Evolutionary conservation across 2,888 invertebrate genomes (phyloP).

Genomic region (Ophion obscuratus): DNA sequence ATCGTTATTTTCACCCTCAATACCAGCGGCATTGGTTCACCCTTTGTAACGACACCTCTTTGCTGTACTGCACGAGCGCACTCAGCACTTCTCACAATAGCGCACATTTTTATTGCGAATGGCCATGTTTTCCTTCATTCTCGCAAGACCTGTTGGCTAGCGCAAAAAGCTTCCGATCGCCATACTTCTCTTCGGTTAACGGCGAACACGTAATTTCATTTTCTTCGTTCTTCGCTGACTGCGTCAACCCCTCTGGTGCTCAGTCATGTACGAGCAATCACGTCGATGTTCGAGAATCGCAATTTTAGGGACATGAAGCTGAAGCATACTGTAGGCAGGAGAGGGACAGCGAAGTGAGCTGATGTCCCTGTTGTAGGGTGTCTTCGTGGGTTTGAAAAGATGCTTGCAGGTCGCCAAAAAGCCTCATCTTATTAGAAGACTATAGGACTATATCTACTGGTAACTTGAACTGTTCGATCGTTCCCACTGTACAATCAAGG

Average conservation of each 20-base stretch:
- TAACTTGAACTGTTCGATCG: background rate
- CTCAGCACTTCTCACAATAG: slow-evolving; percentile 55
- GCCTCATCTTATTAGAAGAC: background rate
- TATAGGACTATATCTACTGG: background rate
- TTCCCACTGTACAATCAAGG: background rate
- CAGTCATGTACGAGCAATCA: slow-evolving; percentile 10
- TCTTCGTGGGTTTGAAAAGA: slow-evolving; percentile 30
- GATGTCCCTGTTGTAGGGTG: background rate
- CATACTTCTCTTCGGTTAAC: slow-evolving; percentile 32
- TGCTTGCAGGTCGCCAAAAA: slow-evolving; percentile 69
- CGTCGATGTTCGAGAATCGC: slow-evolving; percentile 35
- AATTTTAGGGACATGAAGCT: slow-evolving; percentile 24
- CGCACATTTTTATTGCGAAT: slow-evolving; percentile 40
- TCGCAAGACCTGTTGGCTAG: slow-evolving; percentile 2
- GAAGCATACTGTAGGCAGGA: background rate
- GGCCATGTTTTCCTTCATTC: background rate
- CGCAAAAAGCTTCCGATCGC: slow-evolving; percentile 53
- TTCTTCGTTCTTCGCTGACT: slow-evolving; percentile 30
- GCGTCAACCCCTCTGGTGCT: slow-evolving; percentile 29
- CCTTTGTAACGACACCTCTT: slow-evolving; percentile 39
- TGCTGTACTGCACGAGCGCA: slow-evolving; percentile 29
- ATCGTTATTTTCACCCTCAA: slow-evolving; percentile 62
- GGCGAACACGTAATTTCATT: slow-evolving; percentile 42
- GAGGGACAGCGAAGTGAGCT: slow-evolving; percentile 48
- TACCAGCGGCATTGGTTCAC: slow-evolving; percentile 43